These are phyloP conservation scores for Philhelius pedissequus DNA, from an alignment of 2,888 invertebrate species.

Conservation along the genomic window DNA sequence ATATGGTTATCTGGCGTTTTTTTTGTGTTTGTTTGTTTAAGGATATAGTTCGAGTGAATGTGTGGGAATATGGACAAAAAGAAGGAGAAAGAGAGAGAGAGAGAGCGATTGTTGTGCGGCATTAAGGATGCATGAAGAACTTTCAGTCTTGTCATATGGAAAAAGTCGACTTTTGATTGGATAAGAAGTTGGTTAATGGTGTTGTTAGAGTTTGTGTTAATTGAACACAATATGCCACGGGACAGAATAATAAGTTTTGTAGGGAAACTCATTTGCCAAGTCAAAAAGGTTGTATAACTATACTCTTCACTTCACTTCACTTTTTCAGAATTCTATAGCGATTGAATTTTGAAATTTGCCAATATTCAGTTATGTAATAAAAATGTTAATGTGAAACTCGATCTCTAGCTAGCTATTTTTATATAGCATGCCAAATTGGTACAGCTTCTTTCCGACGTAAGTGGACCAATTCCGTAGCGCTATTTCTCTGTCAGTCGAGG, in stretches of 20 bases:
- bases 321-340: too few relatives aligned
- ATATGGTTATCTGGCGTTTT: not conserved
- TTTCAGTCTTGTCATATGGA: slow-evolving; percentile 29
- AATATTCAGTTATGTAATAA: too few relatives aligned
- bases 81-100: not conserved
- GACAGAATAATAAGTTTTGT: not conserved
- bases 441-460: too few relatives aligned
- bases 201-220: slow-evolving; percentile 41
- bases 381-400: too few relatives aligned
- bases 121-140: slow-evolving; percentile 49
- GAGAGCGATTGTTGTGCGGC: not conserved
- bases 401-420: too few relatives aligned
- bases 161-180: slow-evolving; percentile 52
- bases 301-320: too few relatives aligned
- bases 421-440: too few relatives aligned
- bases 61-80: not conserved
- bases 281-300: not conserved
- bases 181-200: slow-evolving; percentile 57
- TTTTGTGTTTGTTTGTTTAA: not conserved
- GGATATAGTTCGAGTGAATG: not conserved
- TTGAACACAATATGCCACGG: slow-evolving; percentile 6
- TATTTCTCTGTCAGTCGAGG: too few relatives aligned
- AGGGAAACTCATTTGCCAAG: not conserved
- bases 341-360: too few relatives aligned
- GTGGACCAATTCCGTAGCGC: too few relatives aligned